Evolutionary conservation across 2,113 vertebrate species (phyloP).

Genomic region (Lepus timidus): DNA sequence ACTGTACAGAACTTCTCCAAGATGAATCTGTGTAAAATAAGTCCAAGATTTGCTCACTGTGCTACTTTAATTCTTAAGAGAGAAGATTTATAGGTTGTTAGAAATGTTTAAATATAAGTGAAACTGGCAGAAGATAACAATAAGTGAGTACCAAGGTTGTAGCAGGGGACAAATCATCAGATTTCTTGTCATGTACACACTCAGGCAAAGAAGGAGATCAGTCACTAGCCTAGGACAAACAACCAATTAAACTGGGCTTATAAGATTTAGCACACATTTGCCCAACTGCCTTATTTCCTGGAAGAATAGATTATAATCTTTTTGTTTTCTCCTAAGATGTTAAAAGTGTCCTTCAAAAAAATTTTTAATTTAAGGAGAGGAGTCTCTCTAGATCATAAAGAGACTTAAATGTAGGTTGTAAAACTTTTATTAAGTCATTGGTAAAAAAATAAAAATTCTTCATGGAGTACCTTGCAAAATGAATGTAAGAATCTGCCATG

Average conservation of each 20-base stretch:
- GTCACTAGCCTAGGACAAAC: neutral
- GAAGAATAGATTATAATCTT: conserved; percentile 32
- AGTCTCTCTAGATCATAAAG: conserved; percentile 21
- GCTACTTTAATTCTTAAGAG: conserved; percentile 1
- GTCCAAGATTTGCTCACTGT: neutral
- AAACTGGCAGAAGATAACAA: neutral
- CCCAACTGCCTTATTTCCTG: neutral
- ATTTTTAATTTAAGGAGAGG: conserved; percentile 47
- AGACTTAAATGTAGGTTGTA: conserved; percentile 11
- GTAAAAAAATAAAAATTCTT: conserved; percentile 62
- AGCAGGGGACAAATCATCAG: neutral
- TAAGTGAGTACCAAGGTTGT: neutral
- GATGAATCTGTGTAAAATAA: neutral
- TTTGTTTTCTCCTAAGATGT: conserved; percentile 63
- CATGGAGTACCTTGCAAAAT: conserved; percentile 4
- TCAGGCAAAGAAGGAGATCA: neutral
- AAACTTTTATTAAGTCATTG: conserved; percentile 16
- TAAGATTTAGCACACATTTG: conserved; percentile 38
- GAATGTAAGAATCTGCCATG: neutral
- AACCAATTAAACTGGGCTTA: neutral
- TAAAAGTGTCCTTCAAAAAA: conserved; percentile 39
- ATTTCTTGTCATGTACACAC: neutral
- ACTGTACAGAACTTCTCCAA: conserved; percentile 40
- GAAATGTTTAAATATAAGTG: conserved; percentile 15
- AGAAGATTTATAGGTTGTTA: neutral